Evolutionary conservation across 2,797 vertebrate genomes (phyloP).

Genomic region (Vireo griseus): DNA sequence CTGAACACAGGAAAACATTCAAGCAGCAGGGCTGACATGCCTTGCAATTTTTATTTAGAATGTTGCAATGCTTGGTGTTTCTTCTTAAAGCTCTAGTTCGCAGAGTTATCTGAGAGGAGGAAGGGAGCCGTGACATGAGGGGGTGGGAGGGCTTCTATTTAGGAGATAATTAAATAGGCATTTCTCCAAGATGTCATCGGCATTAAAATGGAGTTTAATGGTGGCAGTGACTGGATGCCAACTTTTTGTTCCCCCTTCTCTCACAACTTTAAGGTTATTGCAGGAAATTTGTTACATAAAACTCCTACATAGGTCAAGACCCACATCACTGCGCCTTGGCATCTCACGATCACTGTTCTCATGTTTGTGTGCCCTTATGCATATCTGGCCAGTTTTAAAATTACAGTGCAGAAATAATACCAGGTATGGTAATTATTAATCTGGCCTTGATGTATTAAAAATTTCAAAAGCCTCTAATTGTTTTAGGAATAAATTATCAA

Average conservation of each 20-base stretch:
- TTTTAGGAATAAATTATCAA: neutral
- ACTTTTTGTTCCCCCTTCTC: neutral
- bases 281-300: neutral
- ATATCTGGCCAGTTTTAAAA: neutral
- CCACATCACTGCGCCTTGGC: fast-evolving
- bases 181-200: neutral
- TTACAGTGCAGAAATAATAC: neutral
- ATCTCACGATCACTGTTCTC: fast-evolving
- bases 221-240: neutral
- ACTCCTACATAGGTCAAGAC: neutral
- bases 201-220: neutral
- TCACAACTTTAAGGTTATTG: neutral
- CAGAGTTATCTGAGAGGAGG: neutral
- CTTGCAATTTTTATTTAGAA: neutral
- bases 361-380: neutral
- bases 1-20: neutral
- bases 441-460: neutral
- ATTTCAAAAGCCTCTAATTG: neutral
- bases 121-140: neutral
- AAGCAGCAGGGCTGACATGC: neutral
- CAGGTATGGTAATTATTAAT: neutral
- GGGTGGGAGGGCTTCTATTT: neutral
- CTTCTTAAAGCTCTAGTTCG: neutral
- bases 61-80: neutral
- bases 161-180: neutral